These are phyloP conservation scores for Theocolax elegans DNA, from an alignment of 1,140 invertebrate genomes.

Conservation along the genomic window DNA sequence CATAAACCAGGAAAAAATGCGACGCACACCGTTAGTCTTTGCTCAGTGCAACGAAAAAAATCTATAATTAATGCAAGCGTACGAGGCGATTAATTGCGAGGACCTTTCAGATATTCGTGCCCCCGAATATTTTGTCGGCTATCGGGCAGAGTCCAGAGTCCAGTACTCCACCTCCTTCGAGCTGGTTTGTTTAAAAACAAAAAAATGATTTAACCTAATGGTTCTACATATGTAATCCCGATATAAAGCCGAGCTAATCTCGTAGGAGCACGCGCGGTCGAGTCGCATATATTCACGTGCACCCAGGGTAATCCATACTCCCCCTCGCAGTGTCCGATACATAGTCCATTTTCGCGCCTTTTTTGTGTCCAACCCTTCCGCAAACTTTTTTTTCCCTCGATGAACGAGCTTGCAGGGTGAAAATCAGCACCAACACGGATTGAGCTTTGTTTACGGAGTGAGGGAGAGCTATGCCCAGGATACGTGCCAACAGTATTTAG, in stretches of 20 bases:
- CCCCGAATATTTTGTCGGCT: constrained; percentile 53
- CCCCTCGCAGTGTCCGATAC: constrained; percentile 34
- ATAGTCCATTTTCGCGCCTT: neutral
- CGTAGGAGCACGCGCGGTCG: constrained; percentile 61
- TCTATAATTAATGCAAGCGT: constrained; percentile 30
- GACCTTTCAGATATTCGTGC: constrained; percentile 44
- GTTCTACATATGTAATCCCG: constrained; percentile 68
- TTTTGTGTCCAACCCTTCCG: neutral
- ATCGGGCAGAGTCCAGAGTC: constrained; percentile 48
- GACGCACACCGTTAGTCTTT: constrained; percentile 14
- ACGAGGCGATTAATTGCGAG: constrained; percentile 48
- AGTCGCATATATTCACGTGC: constrained; percentile 55
- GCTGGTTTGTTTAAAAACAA: constrained; percentile 57
- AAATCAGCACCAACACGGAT: no score
- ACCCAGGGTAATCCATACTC: constrained; percentile 51
- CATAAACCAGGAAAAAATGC: neutral
- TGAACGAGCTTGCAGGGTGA: constrained; percentile 51
- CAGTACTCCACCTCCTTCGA: constrained; percentile 13
- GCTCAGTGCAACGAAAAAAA: constrained; percentile 8
- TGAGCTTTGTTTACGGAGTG: no score
- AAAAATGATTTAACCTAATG: constrained; percentile 68
- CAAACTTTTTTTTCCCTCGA: constrained; percentile 48
- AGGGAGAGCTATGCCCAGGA: no score
- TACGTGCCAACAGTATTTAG: no score
- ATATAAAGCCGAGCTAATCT: constrained; percentile 68